Evolutionary conservation across 1,140 invertebrate genomes (phyloP), one percentile per base, ranked within the genome.

Genomic region (Saccostrea glomerata): DNA sequence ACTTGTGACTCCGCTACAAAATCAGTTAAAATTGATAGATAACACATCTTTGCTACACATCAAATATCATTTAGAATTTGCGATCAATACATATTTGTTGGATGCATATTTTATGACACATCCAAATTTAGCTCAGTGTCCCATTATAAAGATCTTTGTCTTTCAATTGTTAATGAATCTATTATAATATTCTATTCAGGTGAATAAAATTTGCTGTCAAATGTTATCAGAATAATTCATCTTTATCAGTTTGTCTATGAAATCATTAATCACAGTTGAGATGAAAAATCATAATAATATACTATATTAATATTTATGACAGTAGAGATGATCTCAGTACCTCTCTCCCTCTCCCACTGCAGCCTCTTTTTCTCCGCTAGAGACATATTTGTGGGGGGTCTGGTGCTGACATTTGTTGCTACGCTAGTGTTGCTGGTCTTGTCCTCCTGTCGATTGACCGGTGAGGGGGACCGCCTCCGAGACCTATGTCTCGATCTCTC

Each of bases 261-360:
- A n/a, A n/a, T n/a, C n/a, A n/a, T n/a, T n/a, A n/a, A n/a, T n/a
- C n/a, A n/a, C n/a, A n/a, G n/a, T n/a, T 63, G 6, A 3, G 40
- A 47, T 6, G 6, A 47, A 63, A 0, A 63, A 63, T 63, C 60
- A 63, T 6, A n/a, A 15, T n/a, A 63, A 17, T 63, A 7, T 0
- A n/a, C n/a, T n/a, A n/a, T n/a, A n/a, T 36, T 36, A 36, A 0
- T 36, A 36, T 66, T 2, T n/a, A 23, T 66, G 20, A 20, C 13
- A 66, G 47, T 47, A 7, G 47, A 47, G 9, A 20, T 66, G 5
- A 23, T 23, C 20, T n/a, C n/a, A 85, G 20, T 90, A 94, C 94
- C 93, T 92, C 91, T 93, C 86, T 94, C 94, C 89, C 83, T 91
- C 70, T 93, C 92, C 94, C 94, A 94, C 88, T 95, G 93, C 12